Conservation (phyloP, 2,888 invertebrate species). For the Plebejus melissa region DNA sequence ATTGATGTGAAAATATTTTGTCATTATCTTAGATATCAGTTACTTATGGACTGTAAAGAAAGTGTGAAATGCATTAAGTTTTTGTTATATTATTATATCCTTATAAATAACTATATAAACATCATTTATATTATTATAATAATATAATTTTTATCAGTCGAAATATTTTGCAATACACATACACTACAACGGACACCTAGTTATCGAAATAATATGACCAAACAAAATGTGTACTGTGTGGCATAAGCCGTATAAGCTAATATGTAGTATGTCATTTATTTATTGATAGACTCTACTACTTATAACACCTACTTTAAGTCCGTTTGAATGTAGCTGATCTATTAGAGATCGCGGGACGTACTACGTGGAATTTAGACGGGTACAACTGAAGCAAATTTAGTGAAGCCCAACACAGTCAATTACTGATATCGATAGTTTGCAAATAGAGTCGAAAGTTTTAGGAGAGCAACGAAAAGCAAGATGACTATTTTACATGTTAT, state of each 20-base stretch:
- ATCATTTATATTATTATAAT: constrained; percentile 62
- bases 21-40: constrained; percentile 69
- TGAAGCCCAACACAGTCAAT: neutral
- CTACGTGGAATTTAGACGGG: constrained; percentile 15
- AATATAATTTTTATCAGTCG: constrained; percentile 65
- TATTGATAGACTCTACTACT: neutral
- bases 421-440: constrained; percentile 6
- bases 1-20: constrained; percentile 76
- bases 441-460: constrained; percentile 42
- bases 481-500: constrained; percentile 58
- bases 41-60: constrained; percentile 75
- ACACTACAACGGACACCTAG: constrained; percentile 26
- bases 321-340: neutral
- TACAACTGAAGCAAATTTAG: constrained; percentile 23
- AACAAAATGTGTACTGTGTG: neutral
- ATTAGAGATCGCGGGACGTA: constrained; percentile 13
- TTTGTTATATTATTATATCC: constrained; percentile 72
- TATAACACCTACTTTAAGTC: neutral
- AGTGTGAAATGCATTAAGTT: constrained; percentile 77
- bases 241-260: neutral
- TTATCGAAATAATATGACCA: constrained; percentile 4
- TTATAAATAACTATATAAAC: constrained; percentile 72
- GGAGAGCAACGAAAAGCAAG: constrained; percentile 63
- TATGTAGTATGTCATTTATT: neutral
- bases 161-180: constrained; percentile 63